Base-by-base conservation (phyloP, 2,888 invertebrate species). In the Parnassius glacialis region DNA sequence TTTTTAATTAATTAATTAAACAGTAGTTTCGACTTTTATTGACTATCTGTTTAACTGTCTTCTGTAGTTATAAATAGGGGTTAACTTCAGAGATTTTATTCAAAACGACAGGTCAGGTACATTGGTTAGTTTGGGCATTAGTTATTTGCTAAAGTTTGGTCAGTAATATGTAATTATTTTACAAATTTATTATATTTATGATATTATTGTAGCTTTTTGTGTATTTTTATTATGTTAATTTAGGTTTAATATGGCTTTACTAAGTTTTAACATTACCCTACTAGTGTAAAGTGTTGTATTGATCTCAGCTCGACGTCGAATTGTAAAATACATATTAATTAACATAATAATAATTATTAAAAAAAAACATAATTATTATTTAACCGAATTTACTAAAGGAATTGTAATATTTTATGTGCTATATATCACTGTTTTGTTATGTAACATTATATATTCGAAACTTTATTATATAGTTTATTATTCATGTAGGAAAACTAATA, bases 231-330 rank as follows among this genome's bases (percentile, higher is more conserved):
- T n/a, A 52, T 57, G 42, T 11, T 7, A 1, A 3, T 48, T 48
- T 48, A 48, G 16, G 48, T 48, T 48, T 48, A 48, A 48, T 48
- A 34, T 53, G 45, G 45, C 55, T 51, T 59, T 56, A 56, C 41
- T 54, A 52, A 42, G 10, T 48, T 52, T 59, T 43, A 56, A 25
- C 16, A 25, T 43, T 48, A 47, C 11, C 34, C 48, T 48, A 52
- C 41, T 59, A 53, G 16, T 50, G 9, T 62, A 59, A 52, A 62
- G 57, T 60, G 43, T 56, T 60, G 51, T 52, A 52, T 63, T 73
- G 73, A 74, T 73, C 72, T 74, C 74, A 73, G 65, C 61, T 64
- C 61, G 64, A 67, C 58, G 52, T 64, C 41, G 52, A 61, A 48
- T 59, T 20, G 52, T 20, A 10, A 25, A 52, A 48, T 62, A 50